phyloP scores from a whole-genome alignment of 1,140 invertebrate genomes.

The Macrobrachium rosenbergii region DNA sequence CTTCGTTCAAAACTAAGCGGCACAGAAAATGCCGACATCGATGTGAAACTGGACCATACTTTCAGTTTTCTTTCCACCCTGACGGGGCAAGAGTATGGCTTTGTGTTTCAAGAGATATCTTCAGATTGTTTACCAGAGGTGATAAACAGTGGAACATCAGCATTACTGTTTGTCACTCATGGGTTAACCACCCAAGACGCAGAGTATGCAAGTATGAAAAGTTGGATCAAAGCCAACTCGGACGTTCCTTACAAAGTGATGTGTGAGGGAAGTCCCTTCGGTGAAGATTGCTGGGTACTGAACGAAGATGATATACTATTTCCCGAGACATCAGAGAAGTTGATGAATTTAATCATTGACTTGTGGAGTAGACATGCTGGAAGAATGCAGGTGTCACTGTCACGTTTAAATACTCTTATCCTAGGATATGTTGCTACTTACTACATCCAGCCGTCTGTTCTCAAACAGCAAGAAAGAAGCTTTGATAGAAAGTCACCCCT shows the following conservation, averaged over 20 bases:
- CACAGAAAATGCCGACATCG: neutral
- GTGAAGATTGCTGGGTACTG: conserved; percentile 23
- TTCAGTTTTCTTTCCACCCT: conserved; percentile 33
- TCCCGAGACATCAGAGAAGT: conserved; percentile 42
- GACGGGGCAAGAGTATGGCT: conserved; percentile 45
- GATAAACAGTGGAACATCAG: conserved; percentile 20
- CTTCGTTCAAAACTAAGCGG: conserved; percentile 25
- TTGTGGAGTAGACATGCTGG: conserved; percentile 25
- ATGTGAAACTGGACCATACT: neutral
- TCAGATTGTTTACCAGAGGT: neutral
- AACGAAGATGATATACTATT: conserved; percentile 37
- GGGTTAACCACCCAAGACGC: no score
- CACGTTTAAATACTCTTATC: conserved; percentile 31
- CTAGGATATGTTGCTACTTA: conserved; percentile 18
- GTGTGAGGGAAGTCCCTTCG: no score
- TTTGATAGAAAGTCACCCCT: conserved; percentile 43
- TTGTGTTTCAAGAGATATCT: conserved; percentile 6
- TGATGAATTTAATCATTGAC: conserved; percentile 17
- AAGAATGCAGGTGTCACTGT: neutral
- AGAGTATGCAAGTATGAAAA: no score
- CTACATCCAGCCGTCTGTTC: conserved; percentile 27
- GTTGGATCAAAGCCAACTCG: no score
- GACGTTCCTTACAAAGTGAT: no score
- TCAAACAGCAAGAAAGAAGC: conserved; percentile 26
- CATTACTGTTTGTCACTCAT: conserved; percentile 29